Base-by-base conservation (phyloP, 1,140 invertebrate genomes). In the Drosophila yakuba region DNA sequence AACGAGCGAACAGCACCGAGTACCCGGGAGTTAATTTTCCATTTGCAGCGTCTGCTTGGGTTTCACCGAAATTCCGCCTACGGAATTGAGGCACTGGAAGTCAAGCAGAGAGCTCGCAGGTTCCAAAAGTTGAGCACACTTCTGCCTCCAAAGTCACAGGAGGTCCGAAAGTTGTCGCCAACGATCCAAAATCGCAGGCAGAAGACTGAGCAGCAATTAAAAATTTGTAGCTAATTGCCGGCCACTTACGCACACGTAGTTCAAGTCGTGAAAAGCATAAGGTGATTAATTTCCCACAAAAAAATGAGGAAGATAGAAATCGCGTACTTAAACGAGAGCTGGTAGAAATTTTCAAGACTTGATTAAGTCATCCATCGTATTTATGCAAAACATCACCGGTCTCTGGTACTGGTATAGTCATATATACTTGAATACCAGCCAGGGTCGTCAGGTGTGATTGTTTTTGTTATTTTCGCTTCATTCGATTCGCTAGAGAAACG, bases 131-230 rank as follows among this genome's bases (percentile, higher is more conserved):
- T 60, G 51, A 69, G 80, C 84, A 89, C 84, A 89, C 84, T 72
- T 74, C 84, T 80, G 77, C 84, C 84, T 89, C 77, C 67, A 35
- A 50, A 52, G 64, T 25, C 3, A 7, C 41, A 56, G 85, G 84
- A 89, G 84, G 84, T 89, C 73, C 43, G 85, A 80, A 45, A 68
- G 85, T 89, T 84, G 84, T 89, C 68, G 85, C 84, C 68, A 72
- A 63, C 58, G 55, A 57, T 14, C 20, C 45, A 51, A 58, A 54
- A 39, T 47, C 56, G 47, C 52, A 45, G 50, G 66, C 77, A 63
- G 57, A 74, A 60, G 55, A 68, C 59, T 47, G 23, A 44, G 54
- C 52, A 75, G 73, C 69, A 23, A 47, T 62, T 47, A 52, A 25
- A 50, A 67, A 56, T 43, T 47, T 35, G 51, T 41, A 59, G 50